Evolutionary conservation across 2,113 vertebrate genomes (phyloP), one percentile per base, ranked within the genome.

Genomic region (Stigmatopora nigra): DNA sequence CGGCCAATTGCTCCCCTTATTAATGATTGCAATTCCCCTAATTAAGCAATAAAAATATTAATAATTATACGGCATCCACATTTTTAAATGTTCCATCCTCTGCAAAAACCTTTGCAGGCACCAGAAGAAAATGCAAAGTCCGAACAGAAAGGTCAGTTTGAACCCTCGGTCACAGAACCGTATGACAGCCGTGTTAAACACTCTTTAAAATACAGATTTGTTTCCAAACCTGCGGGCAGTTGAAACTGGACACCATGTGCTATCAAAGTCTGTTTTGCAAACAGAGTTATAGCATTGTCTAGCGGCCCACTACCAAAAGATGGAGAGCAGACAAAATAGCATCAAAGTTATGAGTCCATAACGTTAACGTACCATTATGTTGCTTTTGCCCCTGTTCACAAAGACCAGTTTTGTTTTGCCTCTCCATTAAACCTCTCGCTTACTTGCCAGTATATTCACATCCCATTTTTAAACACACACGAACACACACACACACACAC

Each of bases 341-440:
- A 10, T 3, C 1, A 41, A 49, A 25, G 49, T 69, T 64, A 36
- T 36, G 57, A 72, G 16, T 41, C 47, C 9, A 36, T 71, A 44
- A 70, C 52, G 55, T 56, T 36, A 41, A 44, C 22, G 5, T 13
- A 51, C 47, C 69, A 58, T 31, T 61, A 51, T 51, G 61, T 47
- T 65, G 69, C 61, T 15, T 68, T 69, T 52, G 48, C 69, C 57
- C 51, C 60, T 25, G 4, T 36, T 38, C 19, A 7, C 55, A 17
- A 3, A 56, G 64, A 44, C 53, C 6, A 22, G 38, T 52, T 35
- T 63, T 66, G 69, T 67, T 72, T 68, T 62, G 55, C 64, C 47
- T 53, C 67, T 71, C 65, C 63, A 70, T 63, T 75, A 69, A 78
- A 78, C 55, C 44, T 55, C 1, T 2, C 48, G 63, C n/a, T 53